phyloP scores from a whole-genome alignment of 2,113 vertebrate genomes.

The Tyto alba region DNA sequence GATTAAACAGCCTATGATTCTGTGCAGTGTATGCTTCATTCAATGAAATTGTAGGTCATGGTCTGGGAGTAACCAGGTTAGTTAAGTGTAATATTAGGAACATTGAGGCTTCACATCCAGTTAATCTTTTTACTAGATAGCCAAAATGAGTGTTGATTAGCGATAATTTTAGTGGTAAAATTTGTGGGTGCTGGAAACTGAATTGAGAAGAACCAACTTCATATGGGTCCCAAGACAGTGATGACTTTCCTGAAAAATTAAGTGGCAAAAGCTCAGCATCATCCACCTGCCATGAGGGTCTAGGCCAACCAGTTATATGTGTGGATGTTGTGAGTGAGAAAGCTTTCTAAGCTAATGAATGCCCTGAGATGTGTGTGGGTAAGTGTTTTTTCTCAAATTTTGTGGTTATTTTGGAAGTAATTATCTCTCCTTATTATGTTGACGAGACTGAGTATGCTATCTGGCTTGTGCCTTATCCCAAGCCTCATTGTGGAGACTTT shows the following conservation, averaged over 20 bases:
- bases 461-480: not conserved
- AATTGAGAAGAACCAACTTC: not conserved
- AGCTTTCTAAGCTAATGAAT: not conserved
- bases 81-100: not conserved
- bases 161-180: not conserved
- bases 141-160: not conserved
- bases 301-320: not conserved
- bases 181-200: not conserved
- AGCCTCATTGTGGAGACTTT: too few relatives aligned
- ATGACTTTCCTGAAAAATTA: not conserved
- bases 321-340: not conserved
- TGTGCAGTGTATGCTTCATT: not conserved
- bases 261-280: not conserved
- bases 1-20: not conserved
- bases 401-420: not conserved
- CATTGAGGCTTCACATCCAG: not conserved
- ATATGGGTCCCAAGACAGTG: not conserved
- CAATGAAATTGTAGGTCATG: not conserved
- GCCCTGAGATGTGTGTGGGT: not conserved
- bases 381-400: not conserved
- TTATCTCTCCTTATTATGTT: not conserved
- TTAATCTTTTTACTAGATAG: not conserved
- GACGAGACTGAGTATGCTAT: not conserved
- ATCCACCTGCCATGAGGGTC: not conserved
- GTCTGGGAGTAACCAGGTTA: not conserved